phyloP scores from a whole-genome alignment of 2,888 invertebrate species.

The Campopleginae sp. region DNA sequence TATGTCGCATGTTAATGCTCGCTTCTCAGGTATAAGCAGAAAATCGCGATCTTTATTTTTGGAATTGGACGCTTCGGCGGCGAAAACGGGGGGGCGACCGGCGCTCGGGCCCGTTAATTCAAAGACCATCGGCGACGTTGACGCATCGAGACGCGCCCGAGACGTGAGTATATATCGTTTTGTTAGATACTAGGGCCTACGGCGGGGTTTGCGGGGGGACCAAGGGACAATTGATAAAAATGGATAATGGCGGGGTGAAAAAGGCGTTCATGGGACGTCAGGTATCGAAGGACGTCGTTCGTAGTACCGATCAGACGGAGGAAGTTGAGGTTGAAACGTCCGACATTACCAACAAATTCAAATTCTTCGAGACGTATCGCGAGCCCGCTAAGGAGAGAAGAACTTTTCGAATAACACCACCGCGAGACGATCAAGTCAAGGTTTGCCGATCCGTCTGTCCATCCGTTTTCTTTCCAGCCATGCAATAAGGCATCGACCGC shows the following conservation, averaged over 20 bases:
- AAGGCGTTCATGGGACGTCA: constrained; percentile 86
- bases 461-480: too few relatives aligned
- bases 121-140: constrained; percentile 86
- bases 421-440: constrained; percentile 91
- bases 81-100: constrained; percentile 87
- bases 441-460: too few relatives aligned
- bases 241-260: constrained; percentile 21
- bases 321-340: constrained; percentile 92
- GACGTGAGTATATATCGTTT: constrained; percentile 83
- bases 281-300: constrained; percentile 89
- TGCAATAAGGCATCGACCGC: too few relatives aligned
- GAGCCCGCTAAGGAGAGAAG: constrained; percentile 89
- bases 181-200: too few relatives aligned
- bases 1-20: constrained; percentile 36
- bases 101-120: constrained; percentile 86
- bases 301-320: constrained; percentile 89
- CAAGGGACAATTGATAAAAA: background rate
- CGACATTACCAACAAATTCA: constrained; percentile 94
- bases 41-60: constrained; percentile 94
- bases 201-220: too few relatives aligned
- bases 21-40: constrained; percentile 90
- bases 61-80: constrained; percentile 92
- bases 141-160: constrained; percentile 86
- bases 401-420: constrained; percentile 95
- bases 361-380: constrained; percentile 95